These are phyloP conservation scores for Macaca nemestrina DNA, from an alignment of 2,113 vertebrate species.

Conservation along the genomic window DNA sequence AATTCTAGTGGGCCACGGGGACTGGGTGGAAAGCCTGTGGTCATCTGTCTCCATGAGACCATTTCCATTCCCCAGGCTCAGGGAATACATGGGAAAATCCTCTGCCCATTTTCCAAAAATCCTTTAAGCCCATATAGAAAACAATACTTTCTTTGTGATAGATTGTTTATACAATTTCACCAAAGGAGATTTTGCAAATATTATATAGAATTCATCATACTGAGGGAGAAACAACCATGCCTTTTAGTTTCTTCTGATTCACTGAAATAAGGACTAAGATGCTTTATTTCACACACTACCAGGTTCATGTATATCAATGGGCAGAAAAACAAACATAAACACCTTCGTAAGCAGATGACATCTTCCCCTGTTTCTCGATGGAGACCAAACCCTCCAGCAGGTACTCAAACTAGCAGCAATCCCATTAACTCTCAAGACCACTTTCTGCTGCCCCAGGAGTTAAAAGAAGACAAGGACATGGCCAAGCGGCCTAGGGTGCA, in stretches of 20 bases:
- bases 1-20: not conserved
- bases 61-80: not conserved
- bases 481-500: not conserved
- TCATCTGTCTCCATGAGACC: not conserved
- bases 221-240: not conserved
- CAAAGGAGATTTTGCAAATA: not conserved
- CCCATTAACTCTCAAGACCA: not conserved
- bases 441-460: not conserved
- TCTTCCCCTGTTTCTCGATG: not conserved
- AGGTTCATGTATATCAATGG: not conserved
- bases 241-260: not conserved
- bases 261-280: not conserved
- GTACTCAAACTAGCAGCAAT: not conserved
- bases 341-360: not conserved
- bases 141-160: conserved; percentile 21
- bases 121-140: not conserved
- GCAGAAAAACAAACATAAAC: not conserved
- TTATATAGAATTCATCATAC: not conserved
- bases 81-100: not conserved
- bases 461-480: not conserved
- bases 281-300: not conserved
- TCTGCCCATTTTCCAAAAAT: not conserved
- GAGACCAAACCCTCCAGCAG: not conserved
- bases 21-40: not conserved
- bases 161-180: not conserved